Evolutionary conservation across 2,888 invertebrate species (phyloP), one percentile per base, ranked within the genome.

Genomic region (Epinotia nisella): DNA sequence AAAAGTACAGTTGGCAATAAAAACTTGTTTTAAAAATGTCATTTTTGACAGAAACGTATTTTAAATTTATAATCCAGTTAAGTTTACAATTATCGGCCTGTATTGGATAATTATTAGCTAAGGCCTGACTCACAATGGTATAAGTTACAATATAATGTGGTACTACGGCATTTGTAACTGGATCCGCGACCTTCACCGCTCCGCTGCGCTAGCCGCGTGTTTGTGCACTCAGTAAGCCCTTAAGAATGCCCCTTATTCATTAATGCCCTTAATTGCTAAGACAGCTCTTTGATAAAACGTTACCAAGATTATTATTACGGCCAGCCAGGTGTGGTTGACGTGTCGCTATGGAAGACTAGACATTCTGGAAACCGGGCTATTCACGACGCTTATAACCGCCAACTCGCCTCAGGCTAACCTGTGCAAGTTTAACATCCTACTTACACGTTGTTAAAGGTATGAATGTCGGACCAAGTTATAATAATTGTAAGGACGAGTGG

Each of bases 141-240:
- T 70, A 60, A 29, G 49, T 70, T 74, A 66, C 70, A 64, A 66
- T 45, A 70, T 71, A 76, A 76, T 81, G 78, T 77, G 78, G 77
- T 74, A 74, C 76, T 74, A 74, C 76, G 78, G 79, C 79, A 77
- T 77, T 56, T 77, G 85, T 86, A 85, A 87, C 83, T 81, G 79
- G 83, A 87, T 82, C 78, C 79, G 79, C 81, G 80, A 84, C 88
- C 88, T 88, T 87, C 86, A 82, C 81, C 85, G 85, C 84, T 82
- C 85, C 84, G 81, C 83, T 83, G 82, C 84, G 81, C 83, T 83
- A 82, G 78, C 78, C 82, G 82, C 83, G 81, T 83, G 82, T 83
- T 82, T 86, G 80, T 84, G 84, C 85, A 85, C 83, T 83, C 81
- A 85, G 82, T 84, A 83, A 81, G 78, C 81, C 80, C 81, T 83